Base-by-base conservation (phyloP, 2,888 invertebrate genomes). In the Cryptosula pallasiana region DNA sequence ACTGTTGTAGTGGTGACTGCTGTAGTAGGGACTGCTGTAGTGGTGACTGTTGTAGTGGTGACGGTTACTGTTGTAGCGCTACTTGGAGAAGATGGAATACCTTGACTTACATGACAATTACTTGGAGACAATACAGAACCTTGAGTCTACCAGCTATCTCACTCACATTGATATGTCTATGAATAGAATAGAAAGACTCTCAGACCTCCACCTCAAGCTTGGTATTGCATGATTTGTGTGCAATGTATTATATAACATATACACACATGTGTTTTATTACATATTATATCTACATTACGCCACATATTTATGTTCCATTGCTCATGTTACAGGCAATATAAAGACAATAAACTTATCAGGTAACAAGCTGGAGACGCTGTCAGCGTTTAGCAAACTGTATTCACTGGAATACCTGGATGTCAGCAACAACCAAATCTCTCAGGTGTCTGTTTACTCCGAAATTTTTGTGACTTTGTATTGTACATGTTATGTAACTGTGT, bases 401-500 rank as follows among this genome's bases (percentile, higher is more conserved):
- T 94, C 95, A 0, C 85, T 98, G 74, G 91, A 92, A 77, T 90
- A 89, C 77, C 86, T 98, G 75, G 92, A 96, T 87, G 87, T 96
- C 63, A 92, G 93, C 78, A 91, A 92, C 77, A 98, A 98, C 86
- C 86, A 89, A 73, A 90, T 98, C 63, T 88, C 88, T 1, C 90
- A 91, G 73, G 89, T 95, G 76, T 72, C 77, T 76, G n/a, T 63
- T 45, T 45, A 45, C 45, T 45, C 9, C 45, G n/a, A n/a, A n/a
- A n/a, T n/a, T n/a, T n/a, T n/a, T n/a, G n/a, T n/a, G n/a, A n/a
- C n/a, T n/a, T n/a, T n/a, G n/a, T n/a, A n/a, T n/a, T n/a, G n/a
- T n/a, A n/a, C n/a, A n/a, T n/a, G n/a, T n/a, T n/a, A n/a, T n/a
- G n/a, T n/a, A n/a, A n/a, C n/a, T n/a, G n/a, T n/a, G n/a, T n/a